Evolutionary conservation across 1,140 invertebrate species (phyloP).

Genomic region (Rhagoletis zephyria): DNA sequence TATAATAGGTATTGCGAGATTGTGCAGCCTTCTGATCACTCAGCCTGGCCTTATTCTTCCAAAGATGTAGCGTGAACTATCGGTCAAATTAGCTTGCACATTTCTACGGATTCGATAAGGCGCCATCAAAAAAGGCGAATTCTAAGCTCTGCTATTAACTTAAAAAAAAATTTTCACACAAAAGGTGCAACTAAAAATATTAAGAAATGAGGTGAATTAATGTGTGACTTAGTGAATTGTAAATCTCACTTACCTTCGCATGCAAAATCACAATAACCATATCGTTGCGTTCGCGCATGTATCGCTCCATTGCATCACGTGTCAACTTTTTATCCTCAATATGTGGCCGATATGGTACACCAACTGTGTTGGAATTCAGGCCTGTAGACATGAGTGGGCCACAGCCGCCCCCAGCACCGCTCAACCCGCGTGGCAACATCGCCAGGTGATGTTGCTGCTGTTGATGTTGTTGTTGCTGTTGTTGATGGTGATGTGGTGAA

Average conservation of each 20-base stretch:
- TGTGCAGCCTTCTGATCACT: no score
- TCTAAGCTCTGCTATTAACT: no score
- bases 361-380: constrained; percentile 49
- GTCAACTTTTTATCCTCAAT: constrained; percentile 88
- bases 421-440: constrained; percentile 63
- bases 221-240: not conserved
- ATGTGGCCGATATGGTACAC: constrained; percentile 60
- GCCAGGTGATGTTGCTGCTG: constrained; percentile 68
- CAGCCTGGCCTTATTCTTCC: no score
- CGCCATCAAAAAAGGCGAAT: no score
- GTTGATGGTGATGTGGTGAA: constrained; percentile 67
- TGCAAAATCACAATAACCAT: constrained; percentile 98
- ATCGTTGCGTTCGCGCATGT: constrained; percentile 92
- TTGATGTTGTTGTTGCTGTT: constrained; percentile 63
- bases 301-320: constrained; percentile 95
- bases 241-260: constrained; percentile 81
- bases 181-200: constrained; percentile 46
- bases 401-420: constrained; percentile 74
- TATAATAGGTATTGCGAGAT: no score
- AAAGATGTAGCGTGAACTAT: no score
- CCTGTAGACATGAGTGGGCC: constrained; percentile 57
- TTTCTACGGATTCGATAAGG: no score
- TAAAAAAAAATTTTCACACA: not conserved
- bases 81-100: no score
- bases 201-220: not conserved